Evolutionary conservation across 2,113 vertebrate genomes (phyloP), one percentile per base, ranked within the genome.

Genomic region (Eurystomus gularis): DNA sequence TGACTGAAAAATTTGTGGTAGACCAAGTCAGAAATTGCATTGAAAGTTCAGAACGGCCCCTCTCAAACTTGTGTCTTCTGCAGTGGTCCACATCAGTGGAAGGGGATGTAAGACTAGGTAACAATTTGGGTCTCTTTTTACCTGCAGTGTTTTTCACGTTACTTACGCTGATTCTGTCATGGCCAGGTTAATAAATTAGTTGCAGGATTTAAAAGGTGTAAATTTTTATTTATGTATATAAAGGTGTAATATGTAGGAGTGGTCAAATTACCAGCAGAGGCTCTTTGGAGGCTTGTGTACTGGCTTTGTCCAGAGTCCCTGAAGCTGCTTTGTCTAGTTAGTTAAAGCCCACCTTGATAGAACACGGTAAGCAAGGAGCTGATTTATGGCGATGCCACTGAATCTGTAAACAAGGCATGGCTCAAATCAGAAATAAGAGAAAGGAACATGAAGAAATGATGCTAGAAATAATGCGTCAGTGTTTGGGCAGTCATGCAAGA

Each of bases 21-120:
- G 78, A 75, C 58, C 33, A 49, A 95, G 94, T 96, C 66, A 86
- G 85, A 95, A 93, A 71, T 62, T 25, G 60, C 54, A 17, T 1
- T 29, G 84, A 9, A 77, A 73, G 48, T 57, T 86, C 62, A 33
- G 11, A 62, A 3, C 9, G 40, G 84, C 37, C 46, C 65, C 40
- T 65, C 23, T 81, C 49, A 48, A 61, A 28, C 23, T 17, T 23
- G 31, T 0, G 4, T 37, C n/a, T 62, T 60, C 48, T 1, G 1
- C 54, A 29, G 51, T 31, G 79, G 3, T 48, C 62, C 52, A 10
- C 55, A 65, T 91, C 72, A 55, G 69, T 42, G 69, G 51, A 64
- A 83, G 81, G 80, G 88, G 94, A 69, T 57, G 70, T 35, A 19
- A 60, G 64, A 29, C 39, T 10, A 86, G 42, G n/a, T 55, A 46